These are phyloP conservation scores for Chiroxiphia lanceolata DNA, from an alignment of 2,797 vertebrate genomes.

Conservation along the genomic window DNA sequence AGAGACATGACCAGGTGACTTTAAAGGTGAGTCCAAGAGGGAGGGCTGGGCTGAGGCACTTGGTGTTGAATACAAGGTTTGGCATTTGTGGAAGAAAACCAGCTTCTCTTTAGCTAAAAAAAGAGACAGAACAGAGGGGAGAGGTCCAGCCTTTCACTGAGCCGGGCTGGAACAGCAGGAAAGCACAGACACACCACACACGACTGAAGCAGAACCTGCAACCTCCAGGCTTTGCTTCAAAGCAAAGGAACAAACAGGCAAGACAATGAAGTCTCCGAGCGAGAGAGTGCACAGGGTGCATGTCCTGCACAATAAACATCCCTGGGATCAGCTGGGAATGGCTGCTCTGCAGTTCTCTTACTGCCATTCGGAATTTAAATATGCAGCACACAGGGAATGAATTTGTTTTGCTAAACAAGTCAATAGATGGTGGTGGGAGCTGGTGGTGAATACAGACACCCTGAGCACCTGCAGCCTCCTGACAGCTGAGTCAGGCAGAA, in stretches of 20 bases:
- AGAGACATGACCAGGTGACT: neutral
- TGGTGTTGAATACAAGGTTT: neutral
- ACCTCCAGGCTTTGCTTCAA: neutral
- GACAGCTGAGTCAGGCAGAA: neutral
- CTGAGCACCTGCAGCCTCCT: neutral
- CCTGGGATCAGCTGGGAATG: neutral
- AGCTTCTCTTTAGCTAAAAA: neutral
- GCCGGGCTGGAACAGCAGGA: neutral
- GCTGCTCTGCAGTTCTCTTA: neutral
- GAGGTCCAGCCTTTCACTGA: neutral
- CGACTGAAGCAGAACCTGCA: neutral
- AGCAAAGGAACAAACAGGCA: neutral
- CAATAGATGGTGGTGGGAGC: neutral
- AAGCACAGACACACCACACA: neutral
- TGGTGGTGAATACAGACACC: neutral
- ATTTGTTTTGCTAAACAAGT: neutral
- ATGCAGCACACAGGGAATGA: neutral
- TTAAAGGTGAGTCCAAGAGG: neutral
- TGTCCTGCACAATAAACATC: neutral
- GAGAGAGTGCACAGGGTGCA: neutral
- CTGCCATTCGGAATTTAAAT: neutral
- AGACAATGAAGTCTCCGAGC: neutral
- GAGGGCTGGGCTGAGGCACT: neutral
- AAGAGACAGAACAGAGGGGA: neutral
- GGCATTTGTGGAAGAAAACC: neutral